These are phyloP conservation scores for Myocastor coypus DNA, from an alignment of 2,113 vertebrate genomes.

Conservation along the genomic window DNA sequence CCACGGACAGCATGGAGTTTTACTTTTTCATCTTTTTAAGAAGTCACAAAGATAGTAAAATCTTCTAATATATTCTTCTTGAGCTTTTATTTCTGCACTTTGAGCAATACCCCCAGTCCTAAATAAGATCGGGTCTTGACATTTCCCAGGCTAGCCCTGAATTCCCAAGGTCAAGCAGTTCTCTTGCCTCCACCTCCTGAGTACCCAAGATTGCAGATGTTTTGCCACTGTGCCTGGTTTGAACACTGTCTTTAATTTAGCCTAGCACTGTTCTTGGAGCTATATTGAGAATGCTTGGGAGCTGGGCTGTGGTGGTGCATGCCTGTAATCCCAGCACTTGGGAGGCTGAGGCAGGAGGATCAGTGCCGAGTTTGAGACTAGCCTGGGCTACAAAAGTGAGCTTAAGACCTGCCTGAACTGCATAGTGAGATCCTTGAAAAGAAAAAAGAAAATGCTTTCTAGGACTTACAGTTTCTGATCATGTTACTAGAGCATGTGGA, in stretches of 20 bases:
- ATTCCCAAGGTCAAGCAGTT: background rate
- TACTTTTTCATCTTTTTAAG: background rate
- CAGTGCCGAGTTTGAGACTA: too few species aligned
- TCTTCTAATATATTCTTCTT: background rate
- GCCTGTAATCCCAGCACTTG: too few species aligned
- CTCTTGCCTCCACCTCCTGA: background rate
- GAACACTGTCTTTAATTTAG: background rate
- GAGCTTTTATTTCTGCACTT: background rate
- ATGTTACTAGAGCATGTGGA: background rate
- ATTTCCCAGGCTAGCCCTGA: background rate
- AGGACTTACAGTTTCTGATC: background rate
- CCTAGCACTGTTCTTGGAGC: background rate
- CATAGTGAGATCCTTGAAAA: too few species aligned
- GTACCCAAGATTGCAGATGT: background rate
- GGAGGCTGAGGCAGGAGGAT: too few species aligned
- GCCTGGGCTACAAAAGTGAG: too few species aligned
- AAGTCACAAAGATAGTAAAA: background rate
- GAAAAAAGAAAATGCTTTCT: background rate
- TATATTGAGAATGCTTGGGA: background rate
- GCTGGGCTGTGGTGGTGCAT: too few species aligned
- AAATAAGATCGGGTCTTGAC: background rate
- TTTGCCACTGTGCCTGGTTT: background rate
- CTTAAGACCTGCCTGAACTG: too few species aligned
- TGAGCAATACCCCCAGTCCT: background rate
- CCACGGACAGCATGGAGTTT: background rate